Conservation (phyloP, 2,797 vertebrate genomes). For the Nothura maculosa region DNA sequence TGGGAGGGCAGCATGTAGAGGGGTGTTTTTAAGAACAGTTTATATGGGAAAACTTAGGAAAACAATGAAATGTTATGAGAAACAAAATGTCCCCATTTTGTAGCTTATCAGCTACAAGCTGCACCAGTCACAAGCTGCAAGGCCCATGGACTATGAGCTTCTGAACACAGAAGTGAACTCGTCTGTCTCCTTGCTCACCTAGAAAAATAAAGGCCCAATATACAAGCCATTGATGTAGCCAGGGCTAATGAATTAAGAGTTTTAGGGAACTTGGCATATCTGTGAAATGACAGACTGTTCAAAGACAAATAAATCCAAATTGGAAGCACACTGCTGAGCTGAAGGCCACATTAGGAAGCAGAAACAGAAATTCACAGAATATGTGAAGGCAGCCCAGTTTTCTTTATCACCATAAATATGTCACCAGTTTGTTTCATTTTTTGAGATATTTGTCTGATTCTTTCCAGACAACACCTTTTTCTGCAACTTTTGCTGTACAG, state of each 20-base stretch:
- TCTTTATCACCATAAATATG: background rate
- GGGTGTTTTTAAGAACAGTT: background rate
- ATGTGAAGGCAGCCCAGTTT: background rate
- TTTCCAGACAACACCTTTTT: background rate
- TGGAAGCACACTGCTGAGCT: background rate
- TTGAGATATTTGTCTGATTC: background rate
- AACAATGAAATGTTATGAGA: background rate
- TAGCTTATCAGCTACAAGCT: rapidly evolving
- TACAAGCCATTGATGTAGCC: background rate
- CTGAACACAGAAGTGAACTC: background rate
- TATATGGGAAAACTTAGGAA: background rate
- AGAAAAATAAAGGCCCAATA: background rate
- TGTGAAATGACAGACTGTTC: background rate
- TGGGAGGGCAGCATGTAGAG: background rate
- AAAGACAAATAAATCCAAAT: background rate
- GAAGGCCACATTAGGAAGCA: background rate
- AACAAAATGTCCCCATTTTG: background rate
- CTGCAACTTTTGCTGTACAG: background rate
- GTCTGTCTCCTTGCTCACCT: background rate
- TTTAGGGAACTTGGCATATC: background rate
- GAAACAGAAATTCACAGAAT: background rate
- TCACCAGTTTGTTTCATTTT: background rate
- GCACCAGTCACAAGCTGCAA: background rate
- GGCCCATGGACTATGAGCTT: background rate
- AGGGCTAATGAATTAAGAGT: background rate